These are phyloP conservation scores for Mormyrops boulengeri DNA, from an alignment of 2,797 vertebrate genomes.

Conservation along the genomic window DNA sequence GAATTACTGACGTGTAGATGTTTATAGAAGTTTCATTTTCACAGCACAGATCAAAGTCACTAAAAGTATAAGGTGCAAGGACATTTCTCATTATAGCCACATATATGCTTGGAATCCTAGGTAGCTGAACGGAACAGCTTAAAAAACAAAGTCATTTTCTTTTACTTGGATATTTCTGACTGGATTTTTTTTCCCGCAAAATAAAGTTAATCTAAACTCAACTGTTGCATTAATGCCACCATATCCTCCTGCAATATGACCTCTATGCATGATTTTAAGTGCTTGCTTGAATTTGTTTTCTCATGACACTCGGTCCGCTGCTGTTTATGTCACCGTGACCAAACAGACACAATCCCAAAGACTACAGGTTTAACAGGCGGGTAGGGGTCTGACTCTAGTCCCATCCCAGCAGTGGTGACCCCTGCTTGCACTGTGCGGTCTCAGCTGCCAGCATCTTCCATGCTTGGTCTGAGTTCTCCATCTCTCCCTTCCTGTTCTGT, in stretches of 20 bases:
- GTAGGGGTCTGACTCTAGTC: not conserved
- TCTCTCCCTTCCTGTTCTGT: not conserved
- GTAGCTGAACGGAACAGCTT: not conserved
- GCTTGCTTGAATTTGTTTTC: not conserved
- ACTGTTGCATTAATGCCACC: not conserved
- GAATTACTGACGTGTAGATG: not conserved
- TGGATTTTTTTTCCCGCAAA: not conserved
- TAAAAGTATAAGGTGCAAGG: not conserved
- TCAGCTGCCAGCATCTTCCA: not conserved
- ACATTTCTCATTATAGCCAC: not conserved
- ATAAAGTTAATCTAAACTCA: not conserved
- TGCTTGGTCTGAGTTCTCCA: conserved; percentile 1
- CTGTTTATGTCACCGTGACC: not conserved
- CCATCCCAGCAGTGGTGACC: not conserved
- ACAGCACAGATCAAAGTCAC: not conserved
- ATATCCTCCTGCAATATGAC: not conserved
- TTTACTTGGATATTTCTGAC: not conserved
- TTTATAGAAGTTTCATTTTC: not conserved
- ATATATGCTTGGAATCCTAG: not conserved
- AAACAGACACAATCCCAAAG: not conserved
- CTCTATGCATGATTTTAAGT: not conserved
- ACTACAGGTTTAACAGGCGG: not conserved
- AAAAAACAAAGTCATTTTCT: not conserved
- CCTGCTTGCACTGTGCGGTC: not conserved
- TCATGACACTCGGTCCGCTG: not conserved